Evolutionary conservation across 2,113 vertebrate species (phyloP).

Genomic region (Pituophis catenifer): DNA sequence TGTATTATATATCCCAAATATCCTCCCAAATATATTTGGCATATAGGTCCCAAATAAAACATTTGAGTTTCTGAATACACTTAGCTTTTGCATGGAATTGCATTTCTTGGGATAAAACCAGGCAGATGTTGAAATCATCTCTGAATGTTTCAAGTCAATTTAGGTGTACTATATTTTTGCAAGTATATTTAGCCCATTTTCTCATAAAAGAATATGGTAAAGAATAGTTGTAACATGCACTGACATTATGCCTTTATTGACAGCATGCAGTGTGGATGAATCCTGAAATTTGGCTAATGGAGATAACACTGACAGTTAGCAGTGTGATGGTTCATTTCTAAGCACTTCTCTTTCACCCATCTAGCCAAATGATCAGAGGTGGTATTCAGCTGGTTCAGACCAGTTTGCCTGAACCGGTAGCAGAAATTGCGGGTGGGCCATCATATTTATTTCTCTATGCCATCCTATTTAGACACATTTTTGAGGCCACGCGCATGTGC

Average conservation of each 20-base stretch:
- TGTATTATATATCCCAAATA: background rate
- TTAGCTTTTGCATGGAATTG: background rate
- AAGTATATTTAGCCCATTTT: background rate
- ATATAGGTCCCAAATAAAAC: background rate
- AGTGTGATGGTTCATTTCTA: slow-evolving; percentile 1
- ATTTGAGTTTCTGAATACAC: background rate
- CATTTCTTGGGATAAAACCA: background rate
- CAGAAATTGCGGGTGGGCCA: no score
- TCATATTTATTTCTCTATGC: no score
- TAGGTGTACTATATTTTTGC: background rate
- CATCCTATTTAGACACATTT: no score
- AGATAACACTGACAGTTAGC: background rate
- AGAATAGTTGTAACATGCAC: background rate
- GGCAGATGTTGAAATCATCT: background rate
- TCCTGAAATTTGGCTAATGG: background rate
- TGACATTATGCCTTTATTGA: background rate
- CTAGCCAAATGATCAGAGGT: background rate
- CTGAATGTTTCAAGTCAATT: background rate
- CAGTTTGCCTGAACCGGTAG: no score
- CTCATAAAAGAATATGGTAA: background rate
- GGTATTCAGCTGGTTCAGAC: no score
- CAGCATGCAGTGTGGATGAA: background rate
- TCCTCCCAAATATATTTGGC: background rate
- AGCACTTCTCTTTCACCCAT: background rate
- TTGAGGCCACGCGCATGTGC: no score